A percentile compares a stretch with the other conserved stretches of the same genome.
Evolutionary conservation across 1,140 invertebrate genomes (phyloP).

Genomic region (Hesperophylax magnus): DNA sequence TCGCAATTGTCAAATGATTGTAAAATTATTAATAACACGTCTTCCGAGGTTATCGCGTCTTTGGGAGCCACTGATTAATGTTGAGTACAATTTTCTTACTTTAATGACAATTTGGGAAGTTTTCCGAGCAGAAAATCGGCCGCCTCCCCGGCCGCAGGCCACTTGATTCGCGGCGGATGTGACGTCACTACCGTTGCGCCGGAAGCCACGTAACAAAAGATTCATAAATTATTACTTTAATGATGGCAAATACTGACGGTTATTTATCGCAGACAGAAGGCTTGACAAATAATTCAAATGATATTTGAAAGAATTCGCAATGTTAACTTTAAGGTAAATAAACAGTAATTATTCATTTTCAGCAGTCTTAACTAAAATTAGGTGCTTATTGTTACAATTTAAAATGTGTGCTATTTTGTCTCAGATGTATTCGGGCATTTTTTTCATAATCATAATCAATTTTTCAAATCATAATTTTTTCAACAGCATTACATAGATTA

Average conservation of each 20-base stretch:
- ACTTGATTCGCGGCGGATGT: slow-evolving; percentile 27
- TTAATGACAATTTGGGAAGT: slow-evolving; percentile 49
- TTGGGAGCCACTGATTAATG: slow-evolving; percentile 35
- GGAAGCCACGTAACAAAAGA: slow-evolving; percentile 24
- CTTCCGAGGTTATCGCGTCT: too few species aligned
- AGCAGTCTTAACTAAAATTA: too few species aligned
- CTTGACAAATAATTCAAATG: background rate
- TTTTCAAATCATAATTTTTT: too few species aligned
- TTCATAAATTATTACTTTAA: slow-evolving; percentile 24
- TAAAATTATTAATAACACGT: too few species aligned
- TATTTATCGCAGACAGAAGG: background rate
- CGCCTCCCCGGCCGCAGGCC: slow-evolving; percentile 35
- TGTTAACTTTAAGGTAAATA: too few species aligned
- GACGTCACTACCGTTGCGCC: slow-evolving; percentile 26
- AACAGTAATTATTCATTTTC: too few species aligned
- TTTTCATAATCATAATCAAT: too few species aligned
- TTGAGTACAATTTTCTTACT: slow-evolving; percentile 47
- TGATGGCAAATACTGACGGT: slow-evolving; percentile 5
- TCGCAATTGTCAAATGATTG: too few species aligned
- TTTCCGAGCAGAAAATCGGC: slow-evolving; percentile 40
- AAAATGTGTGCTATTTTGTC: too few species aligned
- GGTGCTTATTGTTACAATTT: too few species aligned
- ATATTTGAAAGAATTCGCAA: background rate
- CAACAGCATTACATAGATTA: too few species aligned
- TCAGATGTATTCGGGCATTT: too few species aligned